Base-by-base conservation (phyloP, 1,140 invertebrate species). In the Penaeus chinensis region DNA sequence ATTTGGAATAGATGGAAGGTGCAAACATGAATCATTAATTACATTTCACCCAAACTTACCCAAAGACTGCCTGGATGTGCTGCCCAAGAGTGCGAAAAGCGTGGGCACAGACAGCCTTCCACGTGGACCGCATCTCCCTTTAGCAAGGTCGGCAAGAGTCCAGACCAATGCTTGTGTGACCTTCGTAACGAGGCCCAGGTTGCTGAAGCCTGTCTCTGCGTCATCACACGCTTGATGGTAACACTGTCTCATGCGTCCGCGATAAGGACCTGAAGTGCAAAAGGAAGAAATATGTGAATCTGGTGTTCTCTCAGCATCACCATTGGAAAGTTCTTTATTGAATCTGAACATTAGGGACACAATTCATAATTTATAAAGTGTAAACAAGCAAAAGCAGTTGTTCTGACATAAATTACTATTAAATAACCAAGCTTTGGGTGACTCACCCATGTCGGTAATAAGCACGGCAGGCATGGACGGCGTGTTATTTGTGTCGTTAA, bases 211-310 rank as follows among this genome's bases (percentile, higher is more conserved):
- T 27, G 74, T 63, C 10, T 62, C 18, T 20, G 66, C 76, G 3
- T 87, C 89, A 63, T 93, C 93, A 89, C 93, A 93, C 22, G 90
- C 85, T 18, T 90, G 89, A 84, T 93, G 93, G 88, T 93, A 93
- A 83, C 93, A 93, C 62, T 91, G 79, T 76, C 90, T 90, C 92
- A 93, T 92, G 63, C 90, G 87, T 3, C 93, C 93, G 82, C 93
- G 87, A 77, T 91, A 93, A n/a, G 93, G 93, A 27, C 92, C 92
- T 92, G 77, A 32, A 20, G 60, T 1, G 42, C 8, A 22, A 20
- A 47, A 19, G 24, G 10, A 63, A 22, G 5, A 27, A 19, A 13
- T 7, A 16, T 62, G 62, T 0, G n/a, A 32, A 37, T 62, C n/a
- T 24, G 27, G 8, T 4, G 42, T 22, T 54, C 16, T 54, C 10